phyloP scores from a whole-genome alignment of 2,797 vertebrate species.

The Delichon dasypus region DNA sequence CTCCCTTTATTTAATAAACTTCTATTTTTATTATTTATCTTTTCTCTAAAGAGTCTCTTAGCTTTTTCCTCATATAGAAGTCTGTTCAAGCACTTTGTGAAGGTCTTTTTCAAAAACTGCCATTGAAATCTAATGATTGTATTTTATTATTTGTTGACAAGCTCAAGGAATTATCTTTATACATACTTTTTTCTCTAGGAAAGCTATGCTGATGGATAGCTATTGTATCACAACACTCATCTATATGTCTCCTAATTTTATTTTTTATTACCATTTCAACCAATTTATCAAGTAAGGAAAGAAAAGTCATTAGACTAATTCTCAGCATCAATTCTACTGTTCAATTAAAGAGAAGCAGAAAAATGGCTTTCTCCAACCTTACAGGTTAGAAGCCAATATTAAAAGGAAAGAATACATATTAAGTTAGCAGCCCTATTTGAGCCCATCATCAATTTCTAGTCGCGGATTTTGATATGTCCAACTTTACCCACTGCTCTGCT shows the following conservation, averaged over 20 bases:
- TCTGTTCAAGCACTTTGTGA: background rate
- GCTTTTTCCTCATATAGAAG: background rate
- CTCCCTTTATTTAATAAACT: background rate
- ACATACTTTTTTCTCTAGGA: slow-evolving; percentile 18
- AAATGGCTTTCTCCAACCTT: slow-evolving; percentile 50
- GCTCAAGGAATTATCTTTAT: slow-evolving; percentile 15
- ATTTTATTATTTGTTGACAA: slow-evolving; percentile 48
- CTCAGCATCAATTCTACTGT: slow-evolving; percentile 44
- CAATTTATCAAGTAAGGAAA: slow-evolving; percentile 50
- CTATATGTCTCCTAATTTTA: slow-evolving; percentile 35
- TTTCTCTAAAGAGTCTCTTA: background rate
- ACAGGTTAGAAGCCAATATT: slow-evolving; percentile 47
- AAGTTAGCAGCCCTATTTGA: slow-evolving; percentile 22
- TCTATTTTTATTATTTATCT: background rate
- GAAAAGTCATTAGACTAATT: slow-evolving; percentile 66
- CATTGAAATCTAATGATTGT: background rate
- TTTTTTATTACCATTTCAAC: slow-evolving; percentile 55
- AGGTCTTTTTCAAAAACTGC: background rate
- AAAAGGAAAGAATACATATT: slow-evolving; percentile 32
- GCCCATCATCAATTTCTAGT: slow-evolving; percentile 29
- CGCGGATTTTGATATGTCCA: background rate
- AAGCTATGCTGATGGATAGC: slow-evolving; percentile 25
- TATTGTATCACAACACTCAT: slow-evolving; percentile 12
- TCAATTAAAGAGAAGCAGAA: slow-evolving; percentile 60
- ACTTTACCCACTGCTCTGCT: background rate